A percentile compares a stretch with the other conserved stretches of the same genome.
phyloP scores from a whole-genome alignment of 2,888 invertebrate genomes.

The Druceiella hillmani region DNA sequence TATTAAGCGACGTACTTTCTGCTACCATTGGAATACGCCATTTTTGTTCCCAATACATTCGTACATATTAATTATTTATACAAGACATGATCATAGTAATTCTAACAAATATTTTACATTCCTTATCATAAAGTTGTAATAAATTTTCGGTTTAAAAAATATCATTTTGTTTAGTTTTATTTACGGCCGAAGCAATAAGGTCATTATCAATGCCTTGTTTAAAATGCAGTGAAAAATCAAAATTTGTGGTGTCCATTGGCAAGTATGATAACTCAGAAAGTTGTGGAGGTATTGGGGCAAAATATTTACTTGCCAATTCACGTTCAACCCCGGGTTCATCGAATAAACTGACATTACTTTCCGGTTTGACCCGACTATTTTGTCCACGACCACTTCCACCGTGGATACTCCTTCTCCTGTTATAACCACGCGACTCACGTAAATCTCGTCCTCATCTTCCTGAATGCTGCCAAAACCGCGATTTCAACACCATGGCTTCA shows the following conservation, averaged over 20 bases:
- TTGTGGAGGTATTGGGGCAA: conserved; percentile 2
- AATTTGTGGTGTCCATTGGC: conserved; percentile 4
- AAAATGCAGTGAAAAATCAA: conserved; percentile 3
- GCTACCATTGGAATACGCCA: background rate
- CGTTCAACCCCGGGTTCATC: conserved; percentile 5
- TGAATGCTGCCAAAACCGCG: conserved; percentile 2
- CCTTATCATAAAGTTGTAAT: background rate
- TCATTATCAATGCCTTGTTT: conserved; percentile 8
- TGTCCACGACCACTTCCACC: conserved; percentile 4
- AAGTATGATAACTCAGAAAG: conserved; percentile 3
- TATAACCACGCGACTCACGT: conserved; percentile 4
- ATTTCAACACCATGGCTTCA: conserved; percentile 1
- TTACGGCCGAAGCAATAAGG: conserved; percentile 4
- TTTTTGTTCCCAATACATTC: background rate
- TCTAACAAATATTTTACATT: conserved; percentile 2
- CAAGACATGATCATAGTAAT: background rate
- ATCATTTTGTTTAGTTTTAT: conserved; percentile 4
- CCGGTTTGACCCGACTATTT: conserved; percentile 4
- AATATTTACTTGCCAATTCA: conserved; percentile 1
- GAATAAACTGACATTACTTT: conserved; percentile 5
- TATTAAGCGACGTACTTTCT: background rate
- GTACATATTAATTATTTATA: background rate
- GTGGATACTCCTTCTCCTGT: conserved; percentile 4
- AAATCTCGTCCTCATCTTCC: conserved; percentile 4
- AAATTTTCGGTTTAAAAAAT: background rate